Percentiles rank a stretch among this genome's conserved stretches.
Conservation (phyloP, 2,113 vertebrate species). For the Spheniscus mendiculus region DNA sequence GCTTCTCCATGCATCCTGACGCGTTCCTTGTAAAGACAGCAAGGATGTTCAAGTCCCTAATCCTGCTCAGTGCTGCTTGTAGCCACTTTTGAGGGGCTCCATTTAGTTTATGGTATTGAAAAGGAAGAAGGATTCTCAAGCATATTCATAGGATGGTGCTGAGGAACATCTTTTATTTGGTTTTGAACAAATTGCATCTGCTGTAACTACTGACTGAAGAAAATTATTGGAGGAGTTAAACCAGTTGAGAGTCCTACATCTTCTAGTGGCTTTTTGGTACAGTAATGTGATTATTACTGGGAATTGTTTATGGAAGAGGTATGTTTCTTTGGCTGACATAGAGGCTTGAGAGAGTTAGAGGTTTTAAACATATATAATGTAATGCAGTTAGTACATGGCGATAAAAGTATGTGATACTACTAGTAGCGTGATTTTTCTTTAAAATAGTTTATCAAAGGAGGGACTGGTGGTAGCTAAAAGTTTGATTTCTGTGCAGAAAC, state of each 20-base stretch:
- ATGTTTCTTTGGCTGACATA: neutral
- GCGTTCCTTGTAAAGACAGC: neutral
- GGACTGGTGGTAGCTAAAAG: neutral
- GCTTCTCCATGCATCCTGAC: neutral
- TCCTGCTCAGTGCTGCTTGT: neutral
- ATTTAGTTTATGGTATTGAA: rapidly evolving
- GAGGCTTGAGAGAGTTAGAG: neutral
- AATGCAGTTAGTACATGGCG: neutral
- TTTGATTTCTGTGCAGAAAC: neutral
- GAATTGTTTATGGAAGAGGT: neutral
- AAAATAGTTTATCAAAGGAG: neutral
- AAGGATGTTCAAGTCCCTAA: neutral
- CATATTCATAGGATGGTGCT: neutral
- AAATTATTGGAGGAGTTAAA: neutral
- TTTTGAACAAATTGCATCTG: neutral
- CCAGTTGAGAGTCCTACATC: neutral
- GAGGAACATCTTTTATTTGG: neutral
- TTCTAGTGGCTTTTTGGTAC: neutral
- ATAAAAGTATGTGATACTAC: neutral
- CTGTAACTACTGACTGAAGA: neutral
- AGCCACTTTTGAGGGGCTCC: neutral
- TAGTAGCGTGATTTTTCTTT: neutral
- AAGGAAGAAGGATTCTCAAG: neutral
- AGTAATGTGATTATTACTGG: neutral
- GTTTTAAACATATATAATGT: neutral